Percentiles rank a stretch among this genome's conserved stretches.
Evolutionary conservation across 1,140 invertebrate genomes (phyloP).

Genomic region (Zeugodacus cucurbitae): DNA sequence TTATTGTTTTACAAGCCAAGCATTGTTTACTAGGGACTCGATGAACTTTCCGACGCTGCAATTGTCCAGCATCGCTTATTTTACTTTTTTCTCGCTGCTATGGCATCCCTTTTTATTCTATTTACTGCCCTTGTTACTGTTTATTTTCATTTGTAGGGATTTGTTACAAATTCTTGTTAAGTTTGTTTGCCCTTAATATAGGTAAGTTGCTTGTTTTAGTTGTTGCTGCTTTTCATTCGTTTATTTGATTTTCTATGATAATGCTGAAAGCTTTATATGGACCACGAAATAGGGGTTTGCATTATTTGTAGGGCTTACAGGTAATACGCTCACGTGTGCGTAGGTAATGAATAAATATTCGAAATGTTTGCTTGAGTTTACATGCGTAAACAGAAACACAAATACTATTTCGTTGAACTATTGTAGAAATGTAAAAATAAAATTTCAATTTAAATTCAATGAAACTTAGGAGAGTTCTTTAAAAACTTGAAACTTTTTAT

Average conservation of each 20-base stretch:
- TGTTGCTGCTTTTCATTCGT: not conserved
- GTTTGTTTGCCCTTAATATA: not conserved
- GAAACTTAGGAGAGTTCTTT: no score
- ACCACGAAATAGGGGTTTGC: not conserved
- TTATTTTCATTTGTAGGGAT: conserved; percentile 33
- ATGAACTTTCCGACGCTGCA: not conserved
- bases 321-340: not conserved
- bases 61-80: not conserved
- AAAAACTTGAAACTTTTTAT: no score
- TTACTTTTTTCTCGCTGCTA: not conserved
- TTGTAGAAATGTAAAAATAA: not conserved
- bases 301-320: not conserved
- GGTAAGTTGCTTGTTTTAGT: not conserved
- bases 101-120: not conserved
- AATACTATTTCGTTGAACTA: not conserved
- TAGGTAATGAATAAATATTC: not conserved
- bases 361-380: not conserved
- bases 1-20: not conserved
- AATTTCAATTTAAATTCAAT: no score
- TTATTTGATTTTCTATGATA: conserved; percentile 25
- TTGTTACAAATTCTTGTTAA: conserved; percentile 17
- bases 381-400: not conserved
- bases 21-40: not conserved
- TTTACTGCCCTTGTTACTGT: conserved; percentile 22
- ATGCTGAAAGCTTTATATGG: conserved; percentile 5